Evolutionary conservation across 2,888 invertebrate genomes (phyloP), one percentile per base, ranked within the genome.

Genomic region (Busseola fusca): DNA sequence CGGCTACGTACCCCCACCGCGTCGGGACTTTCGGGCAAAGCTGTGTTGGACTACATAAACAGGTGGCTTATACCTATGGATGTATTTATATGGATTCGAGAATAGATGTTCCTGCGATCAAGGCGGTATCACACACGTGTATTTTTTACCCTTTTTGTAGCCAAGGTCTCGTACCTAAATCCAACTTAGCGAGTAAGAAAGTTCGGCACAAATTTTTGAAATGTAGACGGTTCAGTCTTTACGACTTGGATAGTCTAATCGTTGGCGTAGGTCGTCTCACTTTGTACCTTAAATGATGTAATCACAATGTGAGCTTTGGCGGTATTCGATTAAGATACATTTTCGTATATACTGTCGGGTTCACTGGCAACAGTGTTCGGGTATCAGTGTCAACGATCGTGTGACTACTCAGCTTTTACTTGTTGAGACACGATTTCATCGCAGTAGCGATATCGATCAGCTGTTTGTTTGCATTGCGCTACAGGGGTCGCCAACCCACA

Each of bases 401-500:
- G 74, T 74, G 78, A 57, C 72, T 83, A 78, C 77, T 78, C 60
- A 78, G 72, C 74, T 75, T 81, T 75, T 81, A 74, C 74, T 84
- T 80, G 85, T 85, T 76, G 79, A 75, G 76, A 73, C 76, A 81
- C 84, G 84, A 82, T 84, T 83, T 84, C 80, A 87, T 87, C 85
- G 85, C 81, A 84, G 80, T 78, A 77, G 76, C 78, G 87, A 85
- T 91, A 93, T 93, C 89, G 92, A 94, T 93, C 91, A 93, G 91
- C 88, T 93, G 92, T 93, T 94, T 93, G 92, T 93, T 93, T 93
- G 91, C 83, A 88, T 91, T 90, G 87, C 88, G 86, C 80, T 85
- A 83, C 83, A 85, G 89, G 90, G 94, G 92, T 94, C 94, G 91
- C 86, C 91, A 91, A 94, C 94, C 94, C 89, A 87, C 81, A 91